Conservation (phyloP, 2,888 invertebrate species). For the Caenorhabditis drosophilae region DNA sequence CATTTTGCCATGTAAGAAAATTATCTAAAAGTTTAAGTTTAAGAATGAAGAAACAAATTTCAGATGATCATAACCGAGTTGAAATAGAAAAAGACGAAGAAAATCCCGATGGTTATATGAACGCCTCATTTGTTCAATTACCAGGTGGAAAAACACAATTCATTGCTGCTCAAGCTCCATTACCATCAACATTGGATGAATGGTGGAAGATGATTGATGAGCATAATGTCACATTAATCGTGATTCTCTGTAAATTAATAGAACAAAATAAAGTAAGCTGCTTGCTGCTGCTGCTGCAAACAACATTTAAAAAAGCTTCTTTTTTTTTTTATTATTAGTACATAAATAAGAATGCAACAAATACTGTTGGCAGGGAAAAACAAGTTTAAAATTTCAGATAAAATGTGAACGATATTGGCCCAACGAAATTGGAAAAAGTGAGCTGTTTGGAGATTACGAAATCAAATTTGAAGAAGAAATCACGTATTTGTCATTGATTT, state of each 20-base stretch:
- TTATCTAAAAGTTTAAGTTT: not conserved
- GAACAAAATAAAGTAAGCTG: conserved; percentile 54
- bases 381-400: conserved; percentile 19
- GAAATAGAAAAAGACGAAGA: conserved; percentile 31
- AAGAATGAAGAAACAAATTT: conserved; percentile 1
- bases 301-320: too few relatives aligned
- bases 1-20: conserved; percentile 58
- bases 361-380: not conserved
- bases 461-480: conserved; percentile 49
- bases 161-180: conserved; percentile 65
- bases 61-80: conserved; percentile 62
- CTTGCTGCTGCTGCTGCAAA: too few relatives aligned
- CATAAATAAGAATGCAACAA: too few relatives aligned
- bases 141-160: conserved; percentile 45
- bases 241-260: conserved; percentile 60
- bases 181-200: conserved; percentile 54
- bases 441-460: conserved; percentile 50
- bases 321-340: too few relatives aligned
- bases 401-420: conserved; percentile 63
- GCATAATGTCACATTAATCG: conserved; percentile 47
- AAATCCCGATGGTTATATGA: conserved; percentile 59
- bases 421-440: conserved; percentile 34
- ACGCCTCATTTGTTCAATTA: conserved; percentile 54
- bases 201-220: conserved; percentile 66
- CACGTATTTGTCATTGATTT: conserved; percentile 10